Evolutionary conservation across 2,888 invertebrate genomes (phyloP).

Genomic region (Lasioglossum calceatum): DNA sequence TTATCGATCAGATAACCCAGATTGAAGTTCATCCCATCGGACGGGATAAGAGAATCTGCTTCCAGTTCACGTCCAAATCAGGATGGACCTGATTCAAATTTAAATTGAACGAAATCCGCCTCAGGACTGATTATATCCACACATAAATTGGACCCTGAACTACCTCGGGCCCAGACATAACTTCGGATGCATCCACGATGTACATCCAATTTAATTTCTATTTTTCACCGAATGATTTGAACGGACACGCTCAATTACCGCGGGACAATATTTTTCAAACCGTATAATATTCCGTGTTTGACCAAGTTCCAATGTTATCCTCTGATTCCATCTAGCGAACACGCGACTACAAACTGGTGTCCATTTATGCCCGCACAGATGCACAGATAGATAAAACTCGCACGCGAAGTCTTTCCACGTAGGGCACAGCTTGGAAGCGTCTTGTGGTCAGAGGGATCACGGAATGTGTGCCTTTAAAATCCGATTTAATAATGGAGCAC

Average conservation of each 20-base stretch:
- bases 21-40: neutral
- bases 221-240: neutral
- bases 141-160: too few species aligned
- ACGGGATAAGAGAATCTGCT: neutral
- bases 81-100: too few species aligned
- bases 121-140: too few species aligned
- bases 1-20: neutral
- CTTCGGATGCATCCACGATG: neutral
- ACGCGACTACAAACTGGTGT: conserved; percentile 10
- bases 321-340: neutral
- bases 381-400: conserved; percentile 10
- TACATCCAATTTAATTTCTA: neutral
- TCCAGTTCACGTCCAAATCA: too few species aligned
- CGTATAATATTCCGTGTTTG: neutral
- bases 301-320: neutral
- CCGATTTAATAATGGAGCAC: conserved; percentile 32
- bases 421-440: neutral
- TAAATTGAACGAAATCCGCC: too few species aligned
- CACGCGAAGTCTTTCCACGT: conserved; percentile 14
- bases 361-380: conserved; percentile 12
- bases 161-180: too few species aligned
- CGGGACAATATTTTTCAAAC: neutral
- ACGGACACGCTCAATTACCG: neutral
- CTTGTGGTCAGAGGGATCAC: neutral
- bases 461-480: neutral